phyloP scores from a whole-genome alignment of 2,888 invertebrate species.

The Tetragonisca angustula region DNA sequence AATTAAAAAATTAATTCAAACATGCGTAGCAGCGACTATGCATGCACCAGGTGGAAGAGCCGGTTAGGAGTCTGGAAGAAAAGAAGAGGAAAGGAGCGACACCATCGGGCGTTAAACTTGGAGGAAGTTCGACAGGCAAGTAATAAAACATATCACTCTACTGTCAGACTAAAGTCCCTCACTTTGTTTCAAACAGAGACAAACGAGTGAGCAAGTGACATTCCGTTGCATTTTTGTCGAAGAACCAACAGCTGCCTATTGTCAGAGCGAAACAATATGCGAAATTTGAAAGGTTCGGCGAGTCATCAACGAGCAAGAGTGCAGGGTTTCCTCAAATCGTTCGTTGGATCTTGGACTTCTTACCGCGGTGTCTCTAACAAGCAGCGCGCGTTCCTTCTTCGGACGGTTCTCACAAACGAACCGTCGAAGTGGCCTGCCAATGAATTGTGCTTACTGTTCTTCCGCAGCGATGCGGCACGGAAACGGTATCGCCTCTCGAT shows the following conservation, averaged over 20 bases:
- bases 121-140: too few species aligned
- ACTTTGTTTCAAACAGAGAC: too few species aligned
- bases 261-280: not conserved
- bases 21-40: too few species aligned
- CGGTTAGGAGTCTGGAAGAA: too few species aligned
- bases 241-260: not conserved
- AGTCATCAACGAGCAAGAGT: not conserved
- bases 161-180: too few species aligned
- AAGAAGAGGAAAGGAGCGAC: too few species aligned
- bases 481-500: constrained; percentile 67
- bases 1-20: too few species aligned
- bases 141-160: too few species aligned
- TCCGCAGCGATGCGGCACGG: constrained; percentile 71
- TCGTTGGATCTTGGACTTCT: constrained; percentile 8
- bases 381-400: constrained; percentile 9
- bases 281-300: not conserved
- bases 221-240: too few species aligned
- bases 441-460: constrained; percentile 69
- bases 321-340: constrained; percentile 12
- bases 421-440: constrained; percentile 43
- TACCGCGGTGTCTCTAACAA: constrained; percentile 39
- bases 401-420: constrained; percentile 56
- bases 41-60: too few species aligned
- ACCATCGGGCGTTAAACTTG: too few species aligned
- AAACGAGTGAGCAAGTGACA: too few species aligned